Evolutionary conservation across 2,888 invertebrate genomes (phyloP).

Genomic region (Balanococcus diminutus): DNA sequence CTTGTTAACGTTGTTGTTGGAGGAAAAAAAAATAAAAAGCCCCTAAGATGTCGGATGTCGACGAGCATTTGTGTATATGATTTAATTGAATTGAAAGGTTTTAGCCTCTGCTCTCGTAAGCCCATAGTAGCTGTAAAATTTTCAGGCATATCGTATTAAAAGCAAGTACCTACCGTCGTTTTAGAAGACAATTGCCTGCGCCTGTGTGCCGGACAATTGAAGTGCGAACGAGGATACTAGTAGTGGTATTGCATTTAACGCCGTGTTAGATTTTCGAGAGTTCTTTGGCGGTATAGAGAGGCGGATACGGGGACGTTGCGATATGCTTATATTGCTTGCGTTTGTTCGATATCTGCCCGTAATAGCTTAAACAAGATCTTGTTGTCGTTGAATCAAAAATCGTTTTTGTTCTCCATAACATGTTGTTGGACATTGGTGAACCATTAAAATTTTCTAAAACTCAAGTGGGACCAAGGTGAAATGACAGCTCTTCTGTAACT

Average conservation of each 20-base stretch:
- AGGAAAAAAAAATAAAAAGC: background rate
- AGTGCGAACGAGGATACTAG: constrained; percentile 1
- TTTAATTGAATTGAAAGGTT: background rate
- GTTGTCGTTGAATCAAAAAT: too few relatives aligned
- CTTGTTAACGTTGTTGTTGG: background rate
- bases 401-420: too few relatives aligned
- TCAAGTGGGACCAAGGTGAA: too few relatives aligned
- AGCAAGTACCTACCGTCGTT: background rate
- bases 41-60: background rate
- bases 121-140: background rate
- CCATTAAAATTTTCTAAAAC: too few relatives aligned
- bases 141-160: background rate
- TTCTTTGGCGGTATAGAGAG: background rate
- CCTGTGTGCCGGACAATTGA: background rate
- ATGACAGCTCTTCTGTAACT: too few relatives aligned
- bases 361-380: too few relatives aligned
- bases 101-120: background rate
- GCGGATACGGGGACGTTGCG: background rate
- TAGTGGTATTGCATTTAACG: constrained; percentile 12
- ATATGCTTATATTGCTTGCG: background rate
- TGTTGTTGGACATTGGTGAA: too few relatives aligned
- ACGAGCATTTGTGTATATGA: background rate
- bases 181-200: background rate
- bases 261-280: background rate
- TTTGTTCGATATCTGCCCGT: too few relatives aligned